Evolutionary conservation across 2,113 vertebrate genomes (phyloP).

Genomic region (Poicephalus meyeri): DNA sequence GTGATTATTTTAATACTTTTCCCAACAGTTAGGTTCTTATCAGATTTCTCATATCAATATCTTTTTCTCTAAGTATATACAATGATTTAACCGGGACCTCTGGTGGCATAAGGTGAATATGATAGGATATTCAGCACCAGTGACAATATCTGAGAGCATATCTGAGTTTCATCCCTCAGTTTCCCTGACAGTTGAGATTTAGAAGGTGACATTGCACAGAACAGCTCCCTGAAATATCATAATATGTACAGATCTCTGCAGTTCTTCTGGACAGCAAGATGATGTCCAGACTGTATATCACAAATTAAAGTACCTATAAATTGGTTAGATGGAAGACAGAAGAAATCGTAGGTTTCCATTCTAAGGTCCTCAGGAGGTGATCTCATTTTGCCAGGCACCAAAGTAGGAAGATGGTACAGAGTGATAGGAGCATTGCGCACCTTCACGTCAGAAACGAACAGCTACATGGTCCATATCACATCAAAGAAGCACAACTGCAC

Average conservation of each 20-base stretch:
- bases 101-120: neutral
- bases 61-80: neutral
- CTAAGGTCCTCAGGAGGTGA: neutral
- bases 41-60: neutral
- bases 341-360: neutral
- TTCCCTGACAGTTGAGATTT: neutral
- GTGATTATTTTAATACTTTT: slow-evolving; percentile 13
- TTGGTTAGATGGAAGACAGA: neutral
- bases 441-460: neutral
- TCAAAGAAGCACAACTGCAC: neutral
- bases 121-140: neutral
- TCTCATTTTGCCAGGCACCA: neutral
- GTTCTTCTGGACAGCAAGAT: neutral
- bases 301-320: neutral
- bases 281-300: neutral
- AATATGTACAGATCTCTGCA: neutral
- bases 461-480: neutral
- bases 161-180: neutral
- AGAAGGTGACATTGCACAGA: neutral
- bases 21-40: neutral
- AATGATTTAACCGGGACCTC: neutral
- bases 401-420: neutral
- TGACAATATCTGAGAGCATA: neutral
- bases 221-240: neutral
- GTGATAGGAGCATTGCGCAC: neutral